A percentile compares a stretch with the other conserved stretches of the same genome.
Conservation (phyloP, 2,113 vertebrate species). For the Pseudorasbora parva region DNA sequence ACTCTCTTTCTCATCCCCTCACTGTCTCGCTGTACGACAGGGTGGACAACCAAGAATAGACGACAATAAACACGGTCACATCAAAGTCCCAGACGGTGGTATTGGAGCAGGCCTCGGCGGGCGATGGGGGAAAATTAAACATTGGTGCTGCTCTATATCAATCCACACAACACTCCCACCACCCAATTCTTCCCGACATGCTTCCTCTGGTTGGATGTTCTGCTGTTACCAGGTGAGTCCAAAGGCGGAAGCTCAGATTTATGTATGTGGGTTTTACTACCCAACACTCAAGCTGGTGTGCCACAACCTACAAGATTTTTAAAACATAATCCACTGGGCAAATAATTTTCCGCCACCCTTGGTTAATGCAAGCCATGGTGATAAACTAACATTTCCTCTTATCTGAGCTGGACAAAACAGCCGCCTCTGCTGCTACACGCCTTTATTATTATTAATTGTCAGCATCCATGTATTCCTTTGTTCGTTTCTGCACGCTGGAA, state of each 20-base stretch:
- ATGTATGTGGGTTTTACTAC: slow-evolving; percentile 58
- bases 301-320: slow-evolving; percentile 50
- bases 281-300: slow-evolving; percentile 44
- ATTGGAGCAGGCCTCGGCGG: slow-evolving; percentile 69
- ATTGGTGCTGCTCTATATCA: slow-evolving; percentile 53
- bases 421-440: slow-evolving; percentile 52
- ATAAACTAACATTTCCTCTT: slow-evolving; percentile 66
- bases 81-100: slow-evolving; percentile 74
- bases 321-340: slow-evolving; percentile 67
- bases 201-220: slow-evolving; percentile 49
- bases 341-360: slow-evolving; percentile 68
- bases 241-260: slow-evolving; percentile 55
- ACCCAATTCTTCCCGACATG: slow-evolving; percentile 6
- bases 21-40: slow-evolving; percentile 53
- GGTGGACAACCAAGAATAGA: slow-evolving; percentile 70
- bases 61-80: slow-evolving; percentile 76
- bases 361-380: slow-evolving; percentile 60
- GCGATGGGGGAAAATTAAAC: slow-evolving; percentile 68
- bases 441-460: slow-evolving; percentile 73
- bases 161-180: slow-evolving; percentile 45
- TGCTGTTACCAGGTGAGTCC: slow-evolving; percentile 58
- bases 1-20: slow-evolving; percentile 58
- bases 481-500: slow-evolving; percentile 51
- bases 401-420: slow-evolving; percentile 66
- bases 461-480: slow-evolving; percentile 63